These are phyloP conservation scores for Caenorhabditis sp. DNA, from an alignment of 2,888 invertebrate genomes.

Conservation along the genomic window DNA sequence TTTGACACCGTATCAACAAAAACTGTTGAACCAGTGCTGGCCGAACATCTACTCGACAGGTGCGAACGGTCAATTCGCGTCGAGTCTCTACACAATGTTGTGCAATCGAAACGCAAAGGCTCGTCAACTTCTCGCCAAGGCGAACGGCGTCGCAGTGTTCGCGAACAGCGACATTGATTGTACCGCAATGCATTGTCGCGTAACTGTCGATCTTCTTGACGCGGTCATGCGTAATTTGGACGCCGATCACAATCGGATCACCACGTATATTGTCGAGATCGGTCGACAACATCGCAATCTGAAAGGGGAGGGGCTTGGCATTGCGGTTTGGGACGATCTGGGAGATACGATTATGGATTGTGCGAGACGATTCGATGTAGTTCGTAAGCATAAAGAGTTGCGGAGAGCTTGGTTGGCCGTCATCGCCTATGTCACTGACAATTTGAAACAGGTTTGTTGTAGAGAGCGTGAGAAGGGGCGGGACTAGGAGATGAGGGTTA, in stretches of 20 bases:
- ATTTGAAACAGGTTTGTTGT: constrained; percentile 60
- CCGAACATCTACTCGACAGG: constrained; percentile 67
- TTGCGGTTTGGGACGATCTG: constrained; percentile 62
- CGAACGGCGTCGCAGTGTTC: constrained; percentile 65
- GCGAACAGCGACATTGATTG: constrained; percentile 56
- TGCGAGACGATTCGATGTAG: constrained; percentile 55
- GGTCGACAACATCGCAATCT: constrained; percentile 58
- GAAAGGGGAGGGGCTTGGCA: constrained; percentile 57
- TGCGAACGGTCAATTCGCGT: constrained; percentile 57
- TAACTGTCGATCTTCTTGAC: constrained; percentile 62
- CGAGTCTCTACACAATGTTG: constrained; percentile 52
- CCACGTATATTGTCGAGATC: constrained; percentile 56
- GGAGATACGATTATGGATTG: constrained; percentile 64
- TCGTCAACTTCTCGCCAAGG: constrained; percentile 60
- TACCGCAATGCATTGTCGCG: constrained; percentile 57
- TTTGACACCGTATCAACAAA: constrained; percentile 61
- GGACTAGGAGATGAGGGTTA: neutral
- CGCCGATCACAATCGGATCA: constrained; percentile 47
- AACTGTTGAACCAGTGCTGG: constrained; percentile 61
- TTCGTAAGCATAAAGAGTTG: constrained; percentile 65
- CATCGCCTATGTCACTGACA: constrained; percentile 65
- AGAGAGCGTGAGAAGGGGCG: neutral
- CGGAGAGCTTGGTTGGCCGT: constrained; percentile 65
- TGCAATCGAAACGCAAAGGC: constrained; percentile 55
- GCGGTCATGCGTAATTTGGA: constrained; percentile 55